These are phyloP conservation scores for Apamea epomidion DNA, from an alignment of 2,888 invertebrate species.

Conservation along the genomic window DNA sequence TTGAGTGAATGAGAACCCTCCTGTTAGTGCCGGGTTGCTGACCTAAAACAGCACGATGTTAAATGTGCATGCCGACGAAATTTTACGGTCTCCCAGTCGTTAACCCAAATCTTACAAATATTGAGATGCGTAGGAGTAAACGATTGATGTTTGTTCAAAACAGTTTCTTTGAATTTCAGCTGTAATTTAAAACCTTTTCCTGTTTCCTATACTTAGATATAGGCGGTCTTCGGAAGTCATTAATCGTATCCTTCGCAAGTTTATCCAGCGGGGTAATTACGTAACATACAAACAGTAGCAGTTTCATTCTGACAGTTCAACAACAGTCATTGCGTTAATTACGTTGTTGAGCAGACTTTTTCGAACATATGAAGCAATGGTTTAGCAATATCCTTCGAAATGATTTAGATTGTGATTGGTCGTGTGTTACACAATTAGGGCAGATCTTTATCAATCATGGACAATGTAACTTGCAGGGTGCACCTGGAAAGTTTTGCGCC, in stretches of 20 bases:
- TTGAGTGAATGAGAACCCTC: not conserved
- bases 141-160: slow-evolving; percentile 41
- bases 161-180: slow-evolving; percentile 15
- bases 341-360: too few relatives aligned
- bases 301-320: too few relatives aligned
- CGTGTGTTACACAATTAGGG: too few relatives aligned
- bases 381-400: too few relatives aligned
- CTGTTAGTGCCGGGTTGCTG: not conserved
- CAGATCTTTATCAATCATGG: not conserved
- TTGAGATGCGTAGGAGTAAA: slow-evolving; percentile 32
- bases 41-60: slow-evolving; percentile 10
- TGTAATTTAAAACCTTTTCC: slow-evolving; percentile 36
- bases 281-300: too few relatives aligned
- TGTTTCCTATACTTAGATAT: not conserved
- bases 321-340: too few relatives aligned
- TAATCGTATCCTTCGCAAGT: slow-evolving; percentile 17
- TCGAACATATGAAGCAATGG: too few relatives aligned
- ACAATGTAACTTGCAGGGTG: not conserved
- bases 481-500: not conserved
- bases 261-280: not conserved
- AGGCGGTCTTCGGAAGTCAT: not conserved
- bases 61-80: slow-evolving; percentile 24
- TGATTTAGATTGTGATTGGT: too few relatives aligned
- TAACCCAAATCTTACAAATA: slow-evolving; percentile 59
- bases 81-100: slow-evolving; percentile 44